Conservation (phyloP, 2,113 vertebrate genomes). For the Mobula birostris region DNA sequence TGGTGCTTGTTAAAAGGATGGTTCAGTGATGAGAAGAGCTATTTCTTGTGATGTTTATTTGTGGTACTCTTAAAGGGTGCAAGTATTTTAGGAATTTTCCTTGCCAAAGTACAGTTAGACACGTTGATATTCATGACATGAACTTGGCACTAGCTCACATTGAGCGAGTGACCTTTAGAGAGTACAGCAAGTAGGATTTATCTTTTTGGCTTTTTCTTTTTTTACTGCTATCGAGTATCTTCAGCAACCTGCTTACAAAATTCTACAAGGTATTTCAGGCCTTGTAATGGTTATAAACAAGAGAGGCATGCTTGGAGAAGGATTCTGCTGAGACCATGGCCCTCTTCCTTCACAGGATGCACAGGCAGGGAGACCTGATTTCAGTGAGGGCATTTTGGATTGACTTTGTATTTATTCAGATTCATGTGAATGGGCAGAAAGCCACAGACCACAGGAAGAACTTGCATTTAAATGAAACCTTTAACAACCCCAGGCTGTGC, state of each 20-base stretch:
- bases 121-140: constrained; percentile 14
- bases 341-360: not conserved
- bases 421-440: not conserved
- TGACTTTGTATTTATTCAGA: not conserved
- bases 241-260: not conserved
- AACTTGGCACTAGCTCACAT: not conserved
- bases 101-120: not conserved
- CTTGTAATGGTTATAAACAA: no score
- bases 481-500: not conserved
- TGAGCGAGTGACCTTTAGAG: constrained; percentile 30
- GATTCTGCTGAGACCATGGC: not conserved
- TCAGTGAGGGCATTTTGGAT: not conserved
- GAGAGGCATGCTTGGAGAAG: not conserved
- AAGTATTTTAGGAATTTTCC: constrained; percentile 29
- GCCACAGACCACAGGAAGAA: not conserved
- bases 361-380: not conserved
- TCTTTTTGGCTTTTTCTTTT: not conserved
- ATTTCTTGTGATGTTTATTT: constrained; percentile 33
- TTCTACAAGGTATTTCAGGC: not conserved
- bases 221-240: not conserved
- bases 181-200: not conserved
- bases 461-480: not conserved
- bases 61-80: constrained; percentile 30
- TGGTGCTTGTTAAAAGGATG: constrained; percentile 28
- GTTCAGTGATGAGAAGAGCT: constrained; percentile 29